Evolutionary conservation across 2,888 invertebrate species (phyloP), one percentile per base, ranked within the genome.

Genomic region (Pyrrhopygopsis socrates): DNA sequence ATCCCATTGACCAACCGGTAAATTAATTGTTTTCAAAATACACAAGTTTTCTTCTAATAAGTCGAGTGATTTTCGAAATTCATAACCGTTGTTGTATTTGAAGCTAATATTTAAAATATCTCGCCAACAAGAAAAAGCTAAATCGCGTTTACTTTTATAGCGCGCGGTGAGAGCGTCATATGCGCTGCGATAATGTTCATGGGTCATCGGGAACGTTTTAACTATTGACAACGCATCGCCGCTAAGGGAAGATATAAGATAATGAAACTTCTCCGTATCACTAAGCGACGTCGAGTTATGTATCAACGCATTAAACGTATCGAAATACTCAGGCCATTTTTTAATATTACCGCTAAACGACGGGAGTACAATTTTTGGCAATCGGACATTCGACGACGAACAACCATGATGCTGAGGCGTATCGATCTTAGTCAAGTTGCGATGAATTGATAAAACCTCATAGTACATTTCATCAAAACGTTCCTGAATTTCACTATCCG

Each of bases 321-420:
- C 79, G n/a, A 54, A 41, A 74, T 67, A 79, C 18, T 65, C 79
- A 20, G 78, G 84, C 79, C 78, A 84, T 34, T 75, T 24, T 38
- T 84, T 79, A 41, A 84, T 73, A 30, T 70, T 38, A 8, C 84
- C 84, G n/a, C 67, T 41, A 58, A 86, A 86, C 9, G 22, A 38
- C 2, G 86, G 86, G 54, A 83, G 45, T 18, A 18, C 18, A 24
- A 86, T 82, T 80, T 86, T 86, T 15, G 83, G 82, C 24, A 86
- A 34, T 18, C 77, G 41, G 27, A 77, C 54, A 22, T 77, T 77
- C 5, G 50, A 67, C 2, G 22, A 45, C 2, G 50, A 67, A 30
- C 22, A n/a, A 24, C 50, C 54, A 18, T 22, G 18, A 34, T 34
- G 18, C 27, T 58, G 38, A 2, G 63, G 38, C 5, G 63, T 24